Conservation (phyloP, 2,888 invertebrate species). For the Plagodis pulveraria region DNA sequence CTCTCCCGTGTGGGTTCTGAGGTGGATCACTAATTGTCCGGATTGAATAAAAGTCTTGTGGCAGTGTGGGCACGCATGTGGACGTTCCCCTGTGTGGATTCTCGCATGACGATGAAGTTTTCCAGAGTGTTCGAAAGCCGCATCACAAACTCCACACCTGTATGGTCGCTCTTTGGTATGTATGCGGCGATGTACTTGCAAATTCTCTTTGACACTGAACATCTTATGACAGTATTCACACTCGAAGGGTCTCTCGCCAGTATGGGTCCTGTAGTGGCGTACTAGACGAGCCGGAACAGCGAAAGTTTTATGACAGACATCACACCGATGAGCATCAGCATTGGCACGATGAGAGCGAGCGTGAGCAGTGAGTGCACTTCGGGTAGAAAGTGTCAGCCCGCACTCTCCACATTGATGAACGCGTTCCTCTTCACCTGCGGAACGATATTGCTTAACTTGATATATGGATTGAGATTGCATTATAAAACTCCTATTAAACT, state of each 20-base stretch:
- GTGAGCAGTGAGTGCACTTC: slow-evolving; percentile 91
- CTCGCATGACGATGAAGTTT: slow-evolving; percentile 96
- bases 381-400: slow-evolving; percentile 90
- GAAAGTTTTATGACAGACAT: slow-evolving; percentile 95
- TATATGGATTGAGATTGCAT: slow-evolving; percentile 55
- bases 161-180: slow-evolving; percentile 97
- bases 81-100: slow-evolving; percentile 95
- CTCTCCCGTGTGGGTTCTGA: slow-evolving; percentile 95
- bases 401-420: slow-evolving; percentile 88
- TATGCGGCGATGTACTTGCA: slow-evolving; percentile 94
- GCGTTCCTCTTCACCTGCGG: slow-evolving; percentile 82
- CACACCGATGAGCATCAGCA: slow-evolving; percentile 93
- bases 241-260: slow-evolving; percentile 95
- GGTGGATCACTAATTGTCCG: slow-evolving; percentile 95
- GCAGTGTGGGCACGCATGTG: slow-evolving; percentile 95
- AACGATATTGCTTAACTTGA: slow-evolving; percentile 61
- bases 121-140: slow-evolving; percentile 96
- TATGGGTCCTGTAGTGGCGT: slow-evolving; percentile 95
- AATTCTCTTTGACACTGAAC: slow-evolving; percentile 96
- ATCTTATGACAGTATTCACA: slow-evolving; percentile 97
- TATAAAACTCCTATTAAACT: slow-evolving; percentile 36
- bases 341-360: slow-evolving; percentile 76
- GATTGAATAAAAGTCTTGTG: slow-evolving; percentile 96
- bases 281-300: slow-evolving; percentile 94
- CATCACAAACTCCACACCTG: slow-evolving; percentile 94